These are phyloP conservation scores for Pterois miles DNA, from an alignment of 2,797 vertebrate species.

Conservation along the genomic window DNA sequence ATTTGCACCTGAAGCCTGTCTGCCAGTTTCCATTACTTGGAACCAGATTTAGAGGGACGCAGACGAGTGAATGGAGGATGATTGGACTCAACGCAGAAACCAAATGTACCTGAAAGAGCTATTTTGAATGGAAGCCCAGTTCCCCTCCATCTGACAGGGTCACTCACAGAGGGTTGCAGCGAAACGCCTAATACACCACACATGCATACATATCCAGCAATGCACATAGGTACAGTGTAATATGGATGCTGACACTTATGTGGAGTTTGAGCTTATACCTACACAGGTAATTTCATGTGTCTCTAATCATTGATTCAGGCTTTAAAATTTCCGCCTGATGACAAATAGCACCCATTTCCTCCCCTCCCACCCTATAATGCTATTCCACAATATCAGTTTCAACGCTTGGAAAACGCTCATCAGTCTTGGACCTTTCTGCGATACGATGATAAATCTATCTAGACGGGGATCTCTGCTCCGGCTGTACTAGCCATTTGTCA, in stretches of 20 bases:
- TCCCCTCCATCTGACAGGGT: slow-evolving; percentile 37
- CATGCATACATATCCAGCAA: not conserved
- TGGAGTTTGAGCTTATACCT: not conserved
- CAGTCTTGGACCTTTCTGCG: slow-evolving; percentile 47
- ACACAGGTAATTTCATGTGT: not conserved
- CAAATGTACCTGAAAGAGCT: slow-evolving; percentile 61
- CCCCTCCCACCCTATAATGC: not conserved
- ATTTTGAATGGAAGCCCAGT: slow-evolving; percentile 40
- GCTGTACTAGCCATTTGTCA: slow-evolving; percentile 48
- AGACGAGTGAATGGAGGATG: slow-evolving; percentile 38
- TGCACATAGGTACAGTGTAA: not conserved
- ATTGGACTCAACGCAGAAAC: slow-evolving; percentile 54
- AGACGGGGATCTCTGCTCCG: slow-evolving; percentile 48
- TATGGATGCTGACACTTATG: not conserved
- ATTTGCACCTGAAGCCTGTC: slow-evolving; percentile 77
- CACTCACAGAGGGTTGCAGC: slow-evolving; percentile 20
- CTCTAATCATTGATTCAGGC: slow-evolving; percentile 13
- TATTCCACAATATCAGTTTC: slow-evolving; percentile 23
- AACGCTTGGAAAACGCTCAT: slow-evolving; percentile 45
- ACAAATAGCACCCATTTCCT: slow-evolving; percentile 23
- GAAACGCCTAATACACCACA: not conserved
- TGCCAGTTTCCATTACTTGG: slow-evolving; percentile 71
- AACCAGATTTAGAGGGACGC: slow-evolving; percentile 47
- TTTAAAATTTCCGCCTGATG: not conserved
- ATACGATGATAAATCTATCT: slow-evolving; percentile 62